These are phyloP conservation scores for Mugil cephalus DNA, from an alignment of 2,113 vertebrate species.

Conservation along the genomic window DNA sequence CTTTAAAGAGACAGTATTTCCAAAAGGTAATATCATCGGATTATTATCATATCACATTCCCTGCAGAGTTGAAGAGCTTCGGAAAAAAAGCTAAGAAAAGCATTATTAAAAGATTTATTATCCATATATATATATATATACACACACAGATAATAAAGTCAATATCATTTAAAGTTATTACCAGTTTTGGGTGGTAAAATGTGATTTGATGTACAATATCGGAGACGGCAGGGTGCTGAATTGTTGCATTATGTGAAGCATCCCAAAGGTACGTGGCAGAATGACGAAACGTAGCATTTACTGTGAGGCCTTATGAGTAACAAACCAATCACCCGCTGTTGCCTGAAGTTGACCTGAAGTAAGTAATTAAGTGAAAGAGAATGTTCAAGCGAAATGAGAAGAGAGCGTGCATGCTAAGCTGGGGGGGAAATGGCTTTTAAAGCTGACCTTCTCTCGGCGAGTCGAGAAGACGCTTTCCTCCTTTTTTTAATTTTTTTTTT, in stretches of 20 bases:
- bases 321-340: conserved; percentile 42
- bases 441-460: conserved; percentile 50
- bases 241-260: conserved; percentile 7
- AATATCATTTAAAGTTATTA: conserved; percentile 45
- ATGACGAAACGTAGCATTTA: conserved; percentile 27
- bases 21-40: conserved; percentile 64
- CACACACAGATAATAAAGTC: conserved; percentile 35
- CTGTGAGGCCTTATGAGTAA: conserved; percentile 28
- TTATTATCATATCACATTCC: conserved; percentile 70
- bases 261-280: conserved; percentile 13
- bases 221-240: conserved; percentile 33
- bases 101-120: conserved; percentile 64
- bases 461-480: conserved; percentile 61
- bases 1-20: conserved; percentile 62
- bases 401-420: conserved; percentile 8
- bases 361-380: conserved; percentile 50
- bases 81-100: conserved; percentile 59
- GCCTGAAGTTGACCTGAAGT: conserved; percentile 43
- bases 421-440: conserved; percentile 46
- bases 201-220: conserved; percentile 24
- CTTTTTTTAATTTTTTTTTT: conserved; percentile 9
- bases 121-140: too few species aligned
- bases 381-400: conserved; percentile 47
- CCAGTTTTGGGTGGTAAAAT: conserved; percentile 25
- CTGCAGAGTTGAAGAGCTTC: conserved; percentile 38